Evolutionary conservation across 2,888 invertebrate genomes (phyloP), one percentile per base, ranked within the genome.

Genomic region (Autographa pulchrina): DNA sequence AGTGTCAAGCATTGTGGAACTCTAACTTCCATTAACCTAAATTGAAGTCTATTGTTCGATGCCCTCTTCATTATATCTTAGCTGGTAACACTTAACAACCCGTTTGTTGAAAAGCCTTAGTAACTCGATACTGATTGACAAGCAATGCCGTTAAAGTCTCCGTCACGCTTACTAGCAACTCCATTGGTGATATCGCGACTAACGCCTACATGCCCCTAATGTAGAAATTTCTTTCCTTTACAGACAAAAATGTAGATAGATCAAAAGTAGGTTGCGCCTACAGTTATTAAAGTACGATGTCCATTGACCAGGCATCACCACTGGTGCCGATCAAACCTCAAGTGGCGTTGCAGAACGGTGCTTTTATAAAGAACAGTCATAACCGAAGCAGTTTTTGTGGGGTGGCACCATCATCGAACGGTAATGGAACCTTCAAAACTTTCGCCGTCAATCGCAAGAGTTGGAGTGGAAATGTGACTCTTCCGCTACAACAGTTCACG

Each of bases 361-460:
- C 94, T 69, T 96, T 96, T 79, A 94, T 96, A 85, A 96, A 96
- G 89, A 96, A 96, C 88, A 96, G 94, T 80, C 96, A 96, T 85
- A 96, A 96, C 74, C 89, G 96, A 70, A 96, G 96, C 90, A 96
- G 96, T 83, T 96, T 96, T 85, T 96, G 96, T 75, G 96, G 96
- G 16, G 96, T 94, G 25, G 92, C 93, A 43, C 94, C 96, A 9
- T 95, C 96, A 25, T 89, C 93, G n/a, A 94, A 93, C 82, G 92
- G 92, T 74, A 95, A 94, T 83, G 93, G 94, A 77, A 95, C 95
- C 64, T 93, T 95, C 84, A 96, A 96, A 91, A 96, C 95, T 87
- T 96, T 96, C 80, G 92, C 95, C 70, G 93, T 94, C 75, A 96
- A 96, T 89, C 93, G 96, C 77, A 96, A 96, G 91, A 96, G 96